Conservation (phyloP, 2,113 vertebrate genomes). For the Ciconia maguari region DNA sequence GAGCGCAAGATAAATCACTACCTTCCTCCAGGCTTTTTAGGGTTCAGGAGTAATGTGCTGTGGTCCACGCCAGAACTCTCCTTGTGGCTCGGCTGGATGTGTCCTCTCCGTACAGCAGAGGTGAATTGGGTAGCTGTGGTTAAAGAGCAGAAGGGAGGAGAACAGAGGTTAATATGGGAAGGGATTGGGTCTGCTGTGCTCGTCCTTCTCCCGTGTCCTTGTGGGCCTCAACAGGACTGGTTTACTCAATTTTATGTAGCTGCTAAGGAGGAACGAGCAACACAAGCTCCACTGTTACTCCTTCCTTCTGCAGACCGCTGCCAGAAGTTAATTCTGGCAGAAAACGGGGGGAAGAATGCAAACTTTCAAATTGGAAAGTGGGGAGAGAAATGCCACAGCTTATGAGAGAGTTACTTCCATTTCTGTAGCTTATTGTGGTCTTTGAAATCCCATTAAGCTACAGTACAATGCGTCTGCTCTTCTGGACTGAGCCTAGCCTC, state of each 20-base stretch:
- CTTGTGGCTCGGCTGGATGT: fast-evolving
- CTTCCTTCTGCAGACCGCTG: background rate
- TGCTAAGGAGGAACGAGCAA: background rate
- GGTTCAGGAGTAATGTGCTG: background rate
- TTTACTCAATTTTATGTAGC: background rate
- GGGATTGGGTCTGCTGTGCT: background rate
- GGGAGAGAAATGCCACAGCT: background rate
- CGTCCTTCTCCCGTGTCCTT: background rate
- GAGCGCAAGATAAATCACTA: background rate
- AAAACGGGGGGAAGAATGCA: background rate
- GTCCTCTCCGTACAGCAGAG: background rate
- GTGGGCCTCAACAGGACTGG: background rate
- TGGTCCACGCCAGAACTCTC: background rate
- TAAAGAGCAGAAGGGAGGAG: background rate
- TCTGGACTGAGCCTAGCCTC: background rate
- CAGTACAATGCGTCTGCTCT: background rate
- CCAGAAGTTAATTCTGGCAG: background rate
- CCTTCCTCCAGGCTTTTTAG: background rate
- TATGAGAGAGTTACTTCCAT: background rate
- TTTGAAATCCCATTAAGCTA: background rate
- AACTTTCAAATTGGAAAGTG: background rate
- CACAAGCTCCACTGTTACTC: background rate
- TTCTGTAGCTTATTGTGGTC: background rate
- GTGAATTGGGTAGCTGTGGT: background rate
- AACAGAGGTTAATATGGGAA: background rate